Percentiles rank a stretch among this genome's conserved stretches.
Evolutionary conservation across 1,140 invertebrate genomes (phyloP).

Genomic region (Lysiphlebus fabarum): DNA sequence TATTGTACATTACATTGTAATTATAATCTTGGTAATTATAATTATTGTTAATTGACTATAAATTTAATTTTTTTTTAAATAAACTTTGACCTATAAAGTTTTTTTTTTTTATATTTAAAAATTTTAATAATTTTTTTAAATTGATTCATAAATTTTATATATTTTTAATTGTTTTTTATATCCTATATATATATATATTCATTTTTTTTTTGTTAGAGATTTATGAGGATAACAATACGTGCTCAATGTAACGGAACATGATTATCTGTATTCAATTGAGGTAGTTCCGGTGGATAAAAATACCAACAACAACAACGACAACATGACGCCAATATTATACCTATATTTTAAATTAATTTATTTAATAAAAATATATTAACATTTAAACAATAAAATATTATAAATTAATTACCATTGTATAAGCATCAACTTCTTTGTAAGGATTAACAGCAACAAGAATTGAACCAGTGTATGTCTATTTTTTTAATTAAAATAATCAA

Average conservation of each 20-base stretch:
- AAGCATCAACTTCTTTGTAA: constrained; percentile 89
- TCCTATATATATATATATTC: too few relatives aligned
- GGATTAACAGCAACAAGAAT: constrained; percentile 96
- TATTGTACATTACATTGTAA: too few relatives aligned
- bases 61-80: too few relatives aligned
- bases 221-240: constrained; percentile 17
- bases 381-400: not conserved
- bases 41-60: too few relatives aligned
- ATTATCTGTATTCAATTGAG: constrained; percentile 46
- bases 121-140: too few relatives aligned
- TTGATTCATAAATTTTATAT: too few relatives aligned
- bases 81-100: too few relatives aligned
- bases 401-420: constrained; percentile 74
- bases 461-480: constrained; percentile 85
- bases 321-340: not conserved
- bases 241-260: constrained; percentile 32
- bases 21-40: too few relatives aligned
- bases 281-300: constrained; percentile 38
- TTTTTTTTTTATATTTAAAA: too few relatives aligned
- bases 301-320: not conserved
- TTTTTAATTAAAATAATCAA: constrained; percentile 58
- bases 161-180: too few relatives aligned
- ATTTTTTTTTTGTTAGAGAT: not conserved
- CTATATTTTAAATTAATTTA: not conserved
- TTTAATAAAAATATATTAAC: not conserved